Evolutionary conservation across 1,140 invertebrate species (phyloP), one percentile per base, ranked within the genome.

Genomic region (Leucophenga varia): DNA sequence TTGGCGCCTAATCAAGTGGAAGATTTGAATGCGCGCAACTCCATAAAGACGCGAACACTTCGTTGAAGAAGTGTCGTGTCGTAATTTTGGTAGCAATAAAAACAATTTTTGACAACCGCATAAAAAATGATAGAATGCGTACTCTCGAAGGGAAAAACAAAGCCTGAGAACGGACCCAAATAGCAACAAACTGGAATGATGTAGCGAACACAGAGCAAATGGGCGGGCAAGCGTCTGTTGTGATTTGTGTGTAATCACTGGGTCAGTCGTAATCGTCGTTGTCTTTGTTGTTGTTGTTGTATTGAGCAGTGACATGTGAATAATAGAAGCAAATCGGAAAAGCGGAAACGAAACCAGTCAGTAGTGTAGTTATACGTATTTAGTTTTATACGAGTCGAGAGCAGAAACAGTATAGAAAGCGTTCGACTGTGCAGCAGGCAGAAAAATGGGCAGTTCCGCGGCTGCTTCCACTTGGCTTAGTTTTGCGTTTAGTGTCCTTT

Each of bases 1-100:
- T 67, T 67, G 67, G 59, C 67, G 63, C 57, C 67, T 70, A 70
- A 70, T 70, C 67, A 70, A 58, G 67, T 54, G 67, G 67, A 70
- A 70, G 67, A 70, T 71, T 71, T 70, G 63, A 70, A 70, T 71
- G 63, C 61, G 38, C 61, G 60, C 31, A 14, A n/a, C n/a, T n/a
- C n/a, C n/a, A n/a, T n/a, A n/a, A n/a, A n/a, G n/a, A n/a, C 43
- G 30, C 36, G 52, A 25, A 10, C 10, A 5, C 22, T 25, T 25
- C 22, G 22, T 10, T n/a, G n/a, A n/a, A n/a, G n/a, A n/a, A n/a
- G n/a, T n/a, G n/a, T 67, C 67, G 59, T 67, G 63, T 67, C 67
- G 63, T 67, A 64, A 67, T 67, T 67, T 67, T 67, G 63, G 63
- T 67, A 63, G 63, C 59, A 67, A 67, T 67, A 67, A 67, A 67